Conservation (phyloP, 2,113 vertebrate species). For the Antechinus stuartii region DNA sequence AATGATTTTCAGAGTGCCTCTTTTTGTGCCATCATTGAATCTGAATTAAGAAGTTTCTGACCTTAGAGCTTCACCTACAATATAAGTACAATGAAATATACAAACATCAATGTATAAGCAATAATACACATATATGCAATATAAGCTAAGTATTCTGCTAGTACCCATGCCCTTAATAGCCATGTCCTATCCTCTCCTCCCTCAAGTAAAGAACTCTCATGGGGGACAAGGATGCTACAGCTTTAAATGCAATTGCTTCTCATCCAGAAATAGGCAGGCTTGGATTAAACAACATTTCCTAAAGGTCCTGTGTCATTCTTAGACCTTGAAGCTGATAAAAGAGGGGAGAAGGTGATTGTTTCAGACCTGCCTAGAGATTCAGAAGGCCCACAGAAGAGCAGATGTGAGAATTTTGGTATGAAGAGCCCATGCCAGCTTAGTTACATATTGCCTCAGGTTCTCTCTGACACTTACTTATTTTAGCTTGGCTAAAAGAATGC, state of each 20-base stretch:
- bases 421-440: background rate
- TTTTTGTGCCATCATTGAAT: background rate
- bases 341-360: background rate
- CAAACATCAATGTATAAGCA: background rate
- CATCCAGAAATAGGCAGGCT: background rate
- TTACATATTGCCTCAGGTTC: background rate
- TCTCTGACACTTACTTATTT: slow-evolving; percentile 15
- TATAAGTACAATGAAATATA: background rate
- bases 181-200: rapidly evolving
- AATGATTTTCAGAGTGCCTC: background rate
- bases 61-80: background rate
- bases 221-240: no score
- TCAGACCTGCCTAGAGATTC: background rate
- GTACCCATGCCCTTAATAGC: background rate
- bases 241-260: background rate
- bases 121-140: background rate
- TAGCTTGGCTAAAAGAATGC: slow-evolving; percentile 30
- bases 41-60: background rate
- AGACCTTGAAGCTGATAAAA: background rate
- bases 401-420: background rate
- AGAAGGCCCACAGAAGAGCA: background rate
- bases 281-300: background rate
- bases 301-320: background rate
- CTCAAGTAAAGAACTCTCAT: background rate
- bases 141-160: background rate